A percentile compares a stretch with the other conserved stretches of the same genome.
Evolutionary conservation across 2,113 vertebrate species (phyloP).

Genomic region (Lota lota): DNA sequence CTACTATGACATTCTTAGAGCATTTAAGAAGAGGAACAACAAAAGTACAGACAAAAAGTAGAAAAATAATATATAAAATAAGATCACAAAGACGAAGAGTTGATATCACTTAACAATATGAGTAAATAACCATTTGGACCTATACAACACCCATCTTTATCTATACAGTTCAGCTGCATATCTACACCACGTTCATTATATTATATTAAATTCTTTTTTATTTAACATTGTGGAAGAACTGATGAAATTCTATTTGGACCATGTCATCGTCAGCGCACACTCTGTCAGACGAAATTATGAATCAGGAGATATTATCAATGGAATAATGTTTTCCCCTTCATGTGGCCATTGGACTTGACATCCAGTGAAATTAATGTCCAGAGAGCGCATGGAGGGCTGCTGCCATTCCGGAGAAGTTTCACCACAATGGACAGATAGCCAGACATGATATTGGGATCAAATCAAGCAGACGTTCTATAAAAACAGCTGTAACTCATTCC

Average conservation of each 20-base stretch:
- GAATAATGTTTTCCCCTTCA: constrained; percentile 29
- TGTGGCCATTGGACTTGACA: constrained; percentile 75
- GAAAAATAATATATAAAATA: constrained; percentile 26
- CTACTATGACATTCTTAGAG: constrained; percentile 29
- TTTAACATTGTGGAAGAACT: constrained; percentile 28
- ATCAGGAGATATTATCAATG: constrained; percentile 25
- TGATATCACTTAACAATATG: not conserved
- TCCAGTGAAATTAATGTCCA: constrained; percentile 61
- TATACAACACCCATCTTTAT: constrained; percentile 1
- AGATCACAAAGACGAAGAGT: constrained; percentile 38
- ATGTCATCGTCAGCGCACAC: constrained; percentile 1
- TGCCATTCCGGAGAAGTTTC: not conserved
- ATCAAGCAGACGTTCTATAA: too few species aligned
- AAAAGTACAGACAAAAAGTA: not conserved
- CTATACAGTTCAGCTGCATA: constrained; percentile 39
- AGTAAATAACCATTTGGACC: constrained; percentile 33
- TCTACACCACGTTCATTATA: constrained; percentile 64
- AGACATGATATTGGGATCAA: too few species aligned
- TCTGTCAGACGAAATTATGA: constrained; percentile 20
- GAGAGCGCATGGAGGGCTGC: not conserved
- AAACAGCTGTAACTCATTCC: too few species aligned
- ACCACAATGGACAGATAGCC: not conserved
- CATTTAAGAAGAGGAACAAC: not conserved
- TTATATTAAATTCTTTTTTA: constrained; percentile 33
- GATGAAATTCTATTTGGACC: constrained; percentile 23